Base-by-base conservation (phyloP, 2,888 invertebrate species). In the Eupeodes luniger region DNA sequence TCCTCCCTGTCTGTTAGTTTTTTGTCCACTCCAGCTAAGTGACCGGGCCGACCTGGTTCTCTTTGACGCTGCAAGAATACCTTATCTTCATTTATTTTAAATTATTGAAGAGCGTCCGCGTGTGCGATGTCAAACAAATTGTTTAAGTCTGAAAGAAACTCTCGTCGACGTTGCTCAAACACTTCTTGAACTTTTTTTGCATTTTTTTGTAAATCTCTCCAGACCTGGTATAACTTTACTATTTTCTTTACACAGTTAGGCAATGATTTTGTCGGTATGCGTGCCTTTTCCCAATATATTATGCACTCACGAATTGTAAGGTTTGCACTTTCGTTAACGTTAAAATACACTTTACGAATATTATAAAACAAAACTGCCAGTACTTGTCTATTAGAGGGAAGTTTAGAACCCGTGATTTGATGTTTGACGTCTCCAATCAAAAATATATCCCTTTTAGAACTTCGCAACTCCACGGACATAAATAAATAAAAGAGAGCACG, bases 181-280 rank as follows among this genome's bases (percentile, higher is more conserved):
- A n/a, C 9, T 12, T 16, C 47, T 19, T 12, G 59, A 4, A 5
- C 16, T 75, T 75, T 62, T 51, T 62, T 49, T 19, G 34, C n/a
- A 62, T 75, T 62, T 57, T 59, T 74, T 19, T 74, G 74, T n/a
- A 61, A 34, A 7, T 59, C 62, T 53, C 19, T 76, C 75, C 64
- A 76, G 53, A 53, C 53, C 10, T 76, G 40, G 16, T 76, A 64
- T 53, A 64, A 40, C 11, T 51, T 19, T 6, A 66, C 64, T 53
- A 76, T n/a, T 64, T 66, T 75, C 36, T 75, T 75, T 14, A 74
- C 49, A 12, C 61, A 61, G 36, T 74, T 61, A 49, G 27, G 61
- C 10, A 74, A 44, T 11, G 74, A 16, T 27, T 53, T 64, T 2
- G 64, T 64, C 14, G 53, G 75, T 7, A 75, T 75, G n/a, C 64